phyloP scores from a whole-genome alignment of 2,797 vertebrate genomes.

The Ptychadena robeensis region DNA sequence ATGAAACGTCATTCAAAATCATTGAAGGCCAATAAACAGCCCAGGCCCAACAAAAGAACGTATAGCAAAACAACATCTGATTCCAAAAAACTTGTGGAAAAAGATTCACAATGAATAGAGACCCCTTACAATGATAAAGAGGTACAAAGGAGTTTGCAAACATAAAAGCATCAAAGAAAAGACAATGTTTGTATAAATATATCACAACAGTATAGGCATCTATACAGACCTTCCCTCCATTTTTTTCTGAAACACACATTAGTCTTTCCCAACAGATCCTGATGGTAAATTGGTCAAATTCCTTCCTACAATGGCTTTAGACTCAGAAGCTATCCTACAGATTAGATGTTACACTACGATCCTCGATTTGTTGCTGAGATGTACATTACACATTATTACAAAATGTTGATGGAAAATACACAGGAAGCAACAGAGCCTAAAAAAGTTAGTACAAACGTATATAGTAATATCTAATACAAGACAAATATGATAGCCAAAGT shows the following conservation, averaged over 20 bases:
- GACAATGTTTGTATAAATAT: slow-evolving; percentile 6
- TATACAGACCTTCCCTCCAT: not conserved
- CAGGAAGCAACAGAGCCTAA: slow-evolving; percentile 24
- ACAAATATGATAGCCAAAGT: slow-evolving; percentile 35
- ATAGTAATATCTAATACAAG: slow-evolving; percentile 20
- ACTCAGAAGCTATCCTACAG: not conserved
- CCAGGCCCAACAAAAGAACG: not conserved
- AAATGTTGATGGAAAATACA: slow-evolving; percentile 40
- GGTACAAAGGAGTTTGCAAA: not conserved
- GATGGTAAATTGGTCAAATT: not conserved
- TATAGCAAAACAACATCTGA: not conserved
- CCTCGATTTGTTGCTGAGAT: not conserved
- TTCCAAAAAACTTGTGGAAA: not conserved
- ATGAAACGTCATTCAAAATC: too few relatives aligned
- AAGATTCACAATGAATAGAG: not conserved
- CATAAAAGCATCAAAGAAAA: slow-evolving; percentile 3
- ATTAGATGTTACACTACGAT: not conserved
- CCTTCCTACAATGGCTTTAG: slow-evolving; percentile 13
- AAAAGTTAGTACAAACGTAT: slow-evolving; percentile 44
- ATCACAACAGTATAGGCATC: not conserved
- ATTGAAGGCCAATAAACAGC: not conserved
- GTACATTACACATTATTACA: slow-evolving; percentile 17
- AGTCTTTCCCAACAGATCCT: slow-evolving; percentile 4
- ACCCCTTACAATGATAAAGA: not conserved
- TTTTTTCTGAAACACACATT: not conserved